Conservation (phyloP, 2,113 vertebrate species). For the Megaceryle torquata region DNA sequence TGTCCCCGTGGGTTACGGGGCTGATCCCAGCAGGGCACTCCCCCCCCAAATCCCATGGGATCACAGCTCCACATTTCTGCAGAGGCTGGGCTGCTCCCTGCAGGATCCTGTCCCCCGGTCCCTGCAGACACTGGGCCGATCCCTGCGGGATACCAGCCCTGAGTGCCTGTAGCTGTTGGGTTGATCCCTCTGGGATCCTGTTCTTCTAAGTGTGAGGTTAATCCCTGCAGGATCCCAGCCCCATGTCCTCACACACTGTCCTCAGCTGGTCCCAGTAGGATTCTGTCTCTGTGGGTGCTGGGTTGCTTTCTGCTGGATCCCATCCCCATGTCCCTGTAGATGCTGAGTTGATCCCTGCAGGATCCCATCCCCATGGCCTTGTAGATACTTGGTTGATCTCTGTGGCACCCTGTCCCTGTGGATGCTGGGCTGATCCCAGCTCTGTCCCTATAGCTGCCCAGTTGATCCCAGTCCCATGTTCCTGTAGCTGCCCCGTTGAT, state of each 20-base stretch:
- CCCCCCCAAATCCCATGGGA: too few relatives aligned
- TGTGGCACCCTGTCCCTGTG: neutral
- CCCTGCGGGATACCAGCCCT: neutral
- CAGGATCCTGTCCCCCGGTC: too few relatives aligned
- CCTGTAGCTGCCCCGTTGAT: fast-evolving
- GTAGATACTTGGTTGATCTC: neutral
- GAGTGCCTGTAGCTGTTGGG: fast-evolving
- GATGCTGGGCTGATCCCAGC: neutral
- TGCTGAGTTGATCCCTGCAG: too few relatives aligned
- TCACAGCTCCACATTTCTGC: too few relatives aligned
- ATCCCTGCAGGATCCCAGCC: neutral
- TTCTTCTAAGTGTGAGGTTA: too few relatives aligned
- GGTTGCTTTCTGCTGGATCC: neutral
- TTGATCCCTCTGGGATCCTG: neutral
- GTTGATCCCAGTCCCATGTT: neutral
- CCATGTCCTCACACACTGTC: too few relatives aligned
- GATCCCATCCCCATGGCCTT: neutral
- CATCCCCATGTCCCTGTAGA: fast-evolving
- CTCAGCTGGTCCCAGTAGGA: neutral
- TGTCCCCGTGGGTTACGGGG: too few relatives aligned
- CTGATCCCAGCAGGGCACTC: too few relatives aligned
- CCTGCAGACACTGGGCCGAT: too few relatives aligned
- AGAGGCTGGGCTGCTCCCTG: too few relatives aligned
- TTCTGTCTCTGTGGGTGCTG: fast-evolving
- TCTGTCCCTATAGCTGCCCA: fast-evolving